Evolutionary conservation across 2,888 invertebrate species (phyloP).

Genomic region (Mesorhabditis sp.): DNA sequence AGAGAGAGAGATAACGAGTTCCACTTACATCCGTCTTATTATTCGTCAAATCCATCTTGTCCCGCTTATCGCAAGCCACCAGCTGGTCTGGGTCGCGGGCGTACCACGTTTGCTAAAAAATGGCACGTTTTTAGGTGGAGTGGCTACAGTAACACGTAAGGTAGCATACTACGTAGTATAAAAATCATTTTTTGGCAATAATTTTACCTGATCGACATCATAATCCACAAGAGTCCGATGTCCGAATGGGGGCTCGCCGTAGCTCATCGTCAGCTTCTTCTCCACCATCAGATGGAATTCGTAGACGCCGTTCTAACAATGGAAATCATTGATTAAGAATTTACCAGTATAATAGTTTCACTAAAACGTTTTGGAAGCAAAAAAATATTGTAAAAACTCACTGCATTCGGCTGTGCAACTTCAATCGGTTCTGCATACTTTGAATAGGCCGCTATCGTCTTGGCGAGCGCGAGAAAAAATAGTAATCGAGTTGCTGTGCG

Average conservation of each 20-base stretch:
- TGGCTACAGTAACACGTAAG: neutral
- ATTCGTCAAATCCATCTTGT: constrained; percentile 17
- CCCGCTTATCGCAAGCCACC: constrained; percentile 20
- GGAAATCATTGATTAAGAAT: no score
- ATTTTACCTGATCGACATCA: constrained; percentile 27
- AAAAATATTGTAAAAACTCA: neutral
- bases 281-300: constrained; percentile 35
- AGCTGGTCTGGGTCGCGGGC: constrained; percentile 36
- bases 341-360: neutral
- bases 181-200: neutral
- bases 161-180: neutral
- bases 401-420: constrained; percentile 1
- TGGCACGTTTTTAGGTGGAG: neutral
- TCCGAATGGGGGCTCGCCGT: constrained; percentile 19
- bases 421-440: neutral
- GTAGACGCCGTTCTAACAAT: constrained; percentile 37
- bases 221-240: constrained; percentile 43
- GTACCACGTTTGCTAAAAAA: constrained; percentile 29
- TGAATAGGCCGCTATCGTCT: neutral
- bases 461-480: no score
- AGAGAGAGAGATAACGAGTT: no score
- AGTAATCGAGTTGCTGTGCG: no score
- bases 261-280: constrained; percentile 40
- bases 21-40: constrained; percentile 16
- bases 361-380: neutral